phyloP scores from a whole-genome alignment of 2,888 invertebrate species.

The Cantharis rufa region DNA sequence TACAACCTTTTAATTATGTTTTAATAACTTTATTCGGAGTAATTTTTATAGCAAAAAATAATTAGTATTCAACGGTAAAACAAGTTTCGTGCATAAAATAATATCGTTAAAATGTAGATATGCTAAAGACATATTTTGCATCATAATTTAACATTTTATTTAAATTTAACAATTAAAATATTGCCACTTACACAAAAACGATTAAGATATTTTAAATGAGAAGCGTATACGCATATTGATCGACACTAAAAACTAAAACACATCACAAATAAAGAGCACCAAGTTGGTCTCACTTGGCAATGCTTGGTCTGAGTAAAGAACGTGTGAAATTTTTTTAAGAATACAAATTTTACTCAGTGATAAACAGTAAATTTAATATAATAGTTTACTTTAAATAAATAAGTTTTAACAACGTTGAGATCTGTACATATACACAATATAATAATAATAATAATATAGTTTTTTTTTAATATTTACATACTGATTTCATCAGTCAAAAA shows the following conservation, averaged over 20 bases:
- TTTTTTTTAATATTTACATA: slow-evolving; percentile 14
- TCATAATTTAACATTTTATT: slow-evolving; percentile 23
- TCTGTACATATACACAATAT: slow-evolving; percentile 46
- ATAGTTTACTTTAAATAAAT: slow-evolving; percentile 33
- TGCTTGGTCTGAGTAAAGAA: slow-evolving; percentile 16
- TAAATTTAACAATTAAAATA: slow-evolving; percentile 41
- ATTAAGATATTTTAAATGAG: slow-evolving; percentile 24
- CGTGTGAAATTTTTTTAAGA: slow-evolving; percentile 16
- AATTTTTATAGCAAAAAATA: slow-evolving; percentile 28
- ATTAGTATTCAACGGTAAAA: slow-evolving; percentile 21
- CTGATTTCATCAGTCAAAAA: slow-evolving; percentile 25
- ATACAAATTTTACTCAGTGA: slow-evolving; percentile 6
- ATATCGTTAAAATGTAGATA: slow-evolving; percentile 10
- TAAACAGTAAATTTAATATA: slow-evolving; percentile 19
- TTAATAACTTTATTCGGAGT: slow-evolving; percentile 27
- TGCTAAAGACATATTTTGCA: slow-evolving; percentile 7
- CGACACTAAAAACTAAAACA: slow-evolving; percentile 23
- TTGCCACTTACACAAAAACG: slow-evolving; percentile 42
- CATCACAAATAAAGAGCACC: slow-evolving; percentile 25
- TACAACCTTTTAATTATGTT: slow-evolving; percentile 30
- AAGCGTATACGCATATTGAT: slow-evolving; percentile 10
- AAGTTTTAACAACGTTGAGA: slow-evolving; percentile 41
- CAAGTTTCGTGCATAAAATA: slow-evolving; percentile 17
- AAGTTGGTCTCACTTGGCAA: slow-evolving; percentile 13
- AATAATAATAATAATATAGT: slow-evolving; percentile 9